Base-by-base conservation (phyloP, 2,113 vertebrate genomes). In the Nycticebus coucang region DNA sequence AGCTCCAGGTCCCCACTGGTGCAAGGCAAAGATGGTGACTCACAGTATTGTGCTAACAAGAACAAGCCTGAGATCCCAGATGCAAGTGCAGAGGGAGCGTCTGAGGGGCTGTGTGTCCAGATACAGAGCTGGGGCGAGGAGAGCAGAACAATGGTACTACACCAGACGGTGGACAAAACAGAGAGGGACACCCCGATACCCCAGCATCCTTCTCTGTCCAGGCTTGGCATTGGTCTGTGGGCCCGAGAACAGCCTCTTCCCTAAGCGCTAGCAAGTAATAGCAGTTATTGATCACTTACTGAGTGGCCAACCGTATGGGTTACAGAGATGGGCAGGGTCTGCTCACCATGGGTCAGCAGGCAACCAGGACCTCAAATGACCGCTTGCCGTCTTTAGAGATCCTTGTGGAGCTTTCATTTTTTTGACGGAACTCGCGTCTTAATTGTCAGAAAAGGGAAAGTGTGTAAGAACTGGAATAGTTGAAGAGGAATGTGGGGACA, bases 11-110 rank as follows among this genome's bases (percentile, higher is more conserved):
- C 28, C 55, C 77, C 24, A 95, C 26, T 30, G 37, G 55, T 94
- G 78, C 5, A 9, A 85, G 57, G 64, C 77, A 64, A 7, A 33
- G 41, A 1, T 77, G 7, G 4, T 11, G 18, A 71, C n/a, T 15
- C 26, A 12, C 4, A 45, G 6, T 4, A 37, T 95, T 64, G 45
- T 50, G 45, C 45, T 50, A 50, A 30, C 0, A 3, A 95, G 94
- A 60, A 21, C 0, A 28, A 97, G 96, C 78, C 11, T 0, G 17
- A 8, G 0, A 5, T 37, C 22, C 17, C 11, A 4, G 71, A 93
- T 95, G 59, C 35, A 0, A 7, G 87, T 95, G 15, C 77, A 85
- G 35, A 87, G 94, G 95, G n/a, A 95, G 92, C 92, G 3, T 87
- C 14, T 6, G 0, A 35, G 75, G 37, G 45, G 69, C 19, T 74